Evolutionary conservation across 2,888 invertebrate species (phyloP).

Genomic region (Drosophila formosana): DNA sequence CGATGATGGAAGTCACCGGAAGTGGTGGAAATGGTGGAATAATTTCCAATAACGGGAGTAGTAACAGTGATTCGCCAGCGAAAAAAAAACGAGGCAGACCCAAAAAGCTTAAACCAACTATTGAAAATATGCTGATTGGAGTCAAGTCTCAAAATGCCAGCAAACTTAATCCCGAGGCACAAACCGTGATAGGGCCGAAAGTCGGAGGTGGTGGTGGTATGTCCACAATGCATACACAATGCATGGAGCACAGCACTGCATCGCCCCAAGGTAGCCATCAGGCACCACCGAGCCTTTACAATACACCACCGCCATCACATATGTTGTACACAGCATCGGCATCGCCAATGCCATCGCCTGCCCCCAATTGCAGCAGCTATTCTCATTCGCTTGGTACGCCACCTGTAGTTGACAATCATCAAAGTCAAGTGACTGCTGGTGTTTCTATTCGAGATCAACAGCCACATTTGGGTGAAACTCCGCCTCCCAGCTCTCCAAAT

Average conservation of each 20-base stretch:
- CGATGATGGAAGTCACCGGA: slow-evolving; percentile 59
- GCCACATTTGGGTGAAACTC: slow-evolving; percentile 71
- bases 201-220: not conserved
- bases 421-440: not conserved
- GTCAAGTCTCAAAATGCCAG: not conserved
- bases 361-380: slow-evolving; percentile 77
- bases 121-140: slow-evolving; percentile 53
- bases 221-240: slow-evolving; percentile 39
- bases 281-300: slow-evolving; percentile 60
- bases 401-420: slow-evolving; percentile 37
- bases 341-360: slow-evolving; percentile 83
- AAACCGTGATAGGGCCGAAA: not conserved
- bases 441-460: slow-evolving; percentile 37
- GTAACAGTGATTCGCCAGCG: slow-evolving; percentile 87
- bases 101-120: slow-evolving; percentile 90
- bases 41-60: not conserved
- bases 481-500: slow-evolving; percentile 77
- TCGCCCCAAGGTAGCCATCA: slow-evolving; percentile 69
- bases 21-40: not conserved
- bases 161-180: not conserved
- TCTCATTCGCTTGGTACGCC: slow-evolving; percentile 65
- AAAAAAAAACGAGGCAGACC: slow-evolving; percentile 96
- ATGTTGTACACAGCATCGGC: slow-evolving; percentile 72
- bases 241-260: slow-evolving; percentile 56
- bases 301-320: slow-evolving; percentile 73